phyloP scores from a whole-genome alignment of 2,113 vertebrate species.

The Psilopogon haemacephalus region DNA sequence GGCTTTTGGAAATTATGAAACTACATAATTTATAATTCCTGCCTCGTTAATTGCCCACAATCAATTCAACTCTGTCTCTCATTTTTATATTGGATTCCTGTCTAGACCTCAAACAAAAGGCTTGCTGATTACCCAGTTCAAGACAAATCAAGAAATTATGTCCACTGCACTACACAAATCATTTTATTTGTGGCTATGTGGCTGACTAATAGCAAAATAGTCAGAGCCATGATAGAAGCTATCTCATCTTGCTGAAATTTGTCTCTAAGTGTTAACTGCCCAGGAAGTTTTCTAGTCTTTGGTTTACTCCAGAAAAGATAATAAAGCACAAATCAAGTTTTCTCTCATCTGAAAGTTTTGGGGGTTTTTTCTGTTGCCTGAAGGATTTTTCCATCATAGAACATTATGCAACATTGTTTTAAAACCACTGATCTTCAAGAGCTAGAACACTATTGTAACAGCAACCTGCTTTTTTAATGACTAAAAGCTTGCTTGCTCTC shows the following conservation, averaged over 20 bases:
- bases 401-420: not conserved
- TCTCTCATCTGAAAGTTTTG: not conserved
- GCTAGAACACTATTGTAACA: not conserved
- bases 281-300: not conserved
- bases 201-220: not conserved
- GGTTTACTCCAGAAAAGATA: not conserved
- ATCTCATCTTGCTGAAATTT: not conserved
- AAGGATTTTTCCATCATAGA: not conserved
- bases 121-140: slow-evolving; percentile 3
- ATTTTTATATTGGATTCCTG: not conserved
- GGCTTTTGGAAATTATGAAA: no score
- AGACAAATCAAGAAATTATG: slow-evolving; percentile 11
- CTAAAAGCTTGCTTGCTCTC: not conserved
- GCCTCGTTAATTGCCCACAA: no score
- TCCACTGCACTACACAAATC: not conserved
- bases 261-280: not conserved
- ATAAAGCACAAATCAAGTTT: not conserved
- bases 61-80: not conserved
- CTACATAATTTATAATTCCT: no score
- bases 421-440: not conserved
- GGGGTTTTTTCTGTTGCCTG: not conserved
- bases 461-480: not conserved
- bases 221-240: not conserved
- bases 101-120: slow-evolving; percentile 32
- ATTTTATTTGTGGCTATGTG: not conserved